phyloP scores from a whole-genome alignment of 2,113 vertebrate species.

The Camelus dromedarius region DNA sequence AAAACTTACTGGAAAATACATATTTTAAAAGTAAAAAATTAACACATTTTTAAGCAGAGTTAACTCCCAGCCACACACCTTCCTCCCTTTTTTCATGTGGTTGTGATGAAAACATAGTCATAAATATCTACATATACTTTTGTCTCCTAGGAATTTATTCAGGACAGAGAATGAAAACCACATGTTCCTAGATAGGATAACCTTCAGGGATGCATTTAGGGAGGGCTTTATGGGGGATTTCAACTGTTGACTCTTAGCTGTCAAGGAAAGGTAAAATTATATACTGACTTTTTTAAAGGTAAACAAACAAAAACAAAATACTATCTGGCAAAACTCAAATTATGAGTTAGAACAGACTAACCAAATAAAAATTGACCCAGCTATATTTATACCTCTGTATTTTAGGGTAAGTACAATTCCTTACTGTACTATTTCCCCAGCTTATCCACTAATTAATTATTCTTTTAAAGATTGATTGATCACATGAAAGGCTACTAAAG shows the following conservation, averaged over 20 bases:
- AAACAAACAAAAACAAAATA: constrained; percentile 13
- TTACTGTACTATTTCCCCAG: not conserved
- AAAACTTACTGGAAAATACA: not conserved
- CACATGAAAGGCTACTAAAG: not conserved
- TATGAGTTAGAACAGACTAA: not conserved
- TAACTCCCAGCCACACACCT: not conserved
- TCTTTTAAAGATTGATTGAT: not conserved
- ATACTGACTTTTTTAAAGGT: not conserved
- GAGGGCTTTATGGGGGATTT: not conserved
- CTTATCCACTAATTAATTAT: not conserved
- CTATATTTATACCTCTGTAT: not conserved
- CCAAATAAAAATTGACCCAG: not conserved
- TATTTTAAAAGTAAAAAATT: not conserved
- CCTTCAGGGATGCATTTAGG: not conserved
- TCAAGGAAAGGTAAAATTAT: not conserved
- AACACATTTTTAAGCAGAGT: not conserved
- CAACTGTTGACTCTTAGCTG: not conserved
- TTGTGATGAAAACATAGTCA: constrained; percentile 17
- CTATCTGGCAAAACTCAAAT: not conserved
- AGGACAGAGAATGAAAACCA: constrained; percentile 17
- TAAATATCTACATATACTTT: not conserved
- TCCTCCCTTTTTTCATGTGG: not conserved
- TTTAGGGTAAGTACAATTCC: not conserved
- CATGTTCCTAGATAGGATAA: not conserved
- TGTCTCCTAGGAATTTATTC: constrained; percentile 25